Evolutionary conservation across 2,888 invertebrate genomes (phyloP).

Genomic region (Sinhomidia bicolor): DNA sequence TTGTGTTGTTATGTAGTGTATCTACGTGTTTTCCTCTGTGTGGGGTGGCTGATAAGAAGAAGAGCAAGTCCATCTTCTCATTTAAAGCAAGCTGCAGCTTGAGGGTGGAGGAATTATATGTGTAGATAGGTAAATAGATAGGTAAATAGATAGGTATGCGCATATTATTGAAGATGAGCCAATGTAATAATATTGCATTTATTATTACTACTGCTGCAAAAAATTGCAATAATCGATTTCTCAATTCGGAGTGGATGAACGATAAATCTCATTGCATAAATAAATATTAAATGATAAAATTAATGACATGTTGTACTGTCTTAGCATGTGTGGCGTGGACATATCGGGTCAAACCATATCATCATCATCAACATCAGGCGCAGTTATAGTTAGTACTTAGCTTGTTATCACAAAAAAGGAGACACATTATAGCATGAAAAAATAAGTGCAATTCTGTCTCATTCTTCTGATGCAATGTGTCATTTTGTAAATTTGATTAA

Average conservation of each 20-base stretch:
- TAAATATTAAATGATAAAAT: constrained; percentile 43
- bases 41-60: constrained; percentile 25
- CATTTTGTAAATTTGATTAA: constrained; percentile 30
- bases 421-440: not conserved
- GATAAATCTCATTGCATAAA: constrained; percentile 41
- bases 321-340: not conserved
- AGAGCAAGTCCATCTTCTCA: constrained; percentile 33
- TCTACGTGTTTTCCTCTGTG: not conserved
- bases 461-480: constrained; percentile 14
- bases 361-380: not conserved
- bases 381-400: not conserved
- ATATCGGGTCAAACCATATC: not conserved
- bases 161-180: constrained; percentile 9
- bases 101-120: not conserved
- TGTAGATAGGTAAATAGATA: too few species aligned
- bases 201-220: not conserved
- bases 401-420: not conserved
- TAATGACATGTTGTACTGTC: not conserved
- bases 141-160: too few species aligned
- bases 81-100: not conserved
- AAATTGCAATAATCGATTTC: constrained; percentile 27
- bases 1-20: not conserved
- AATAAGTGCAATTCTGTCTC: not conserved
- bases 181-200: not conserved
- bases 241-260: constrained; percentile 35